These are phyloP conservation scores for Drosophila rhopaloa DNA, from an alignment of 1,140 invertebrate species.

Conservation along the genomic window DNA sequence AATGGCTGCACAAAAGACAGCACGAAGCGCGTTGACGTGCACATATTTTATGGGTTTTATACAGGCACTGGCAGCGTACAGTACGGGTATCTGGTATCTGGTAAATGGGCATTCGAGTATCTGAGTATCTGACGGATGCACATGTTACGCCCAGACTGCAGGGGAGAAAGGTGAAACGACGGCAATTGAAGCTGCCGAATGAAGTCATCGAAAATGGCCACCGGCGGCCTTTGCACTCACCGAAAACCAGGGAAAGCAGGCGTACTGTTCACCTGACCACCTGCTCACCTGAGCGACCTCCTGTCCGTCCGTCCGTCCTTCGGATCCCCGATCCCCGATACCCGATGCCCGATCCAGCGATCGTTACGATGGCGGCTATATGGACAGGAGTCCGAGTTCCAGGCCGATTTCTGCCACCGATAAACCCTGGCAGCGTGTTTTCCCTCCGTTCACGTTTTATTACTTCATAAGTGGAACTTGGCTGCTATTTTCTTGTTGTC, in stretches of 20 bases:
- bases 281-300: conserved; percentile 37
- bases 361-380: conserved; percentile 26
- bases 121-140: conserved; percentile 70
- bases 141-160: conserved; percentile 52
- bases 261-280: conserved; percentile 38
- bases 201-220: conserved; percentile 76
- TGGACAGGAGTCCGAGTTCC: conserved; percentile 17
- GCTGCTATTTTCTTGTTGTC: conserved; percentile 62
- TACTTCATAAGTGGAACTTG: conserved; percentile 81
- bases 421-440: conserved; percentile 58
- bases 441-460: conserved; percentile 63
- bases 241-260: conserved; percentile 34
- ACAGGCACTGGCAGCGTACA: conserved; percentile 28
- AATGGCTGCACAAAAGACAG: conserved; percentile 82
- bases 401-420: conserved; percentile 54
- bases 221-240: conserved; percentile 7
- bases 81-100: conserved; percentile 16
- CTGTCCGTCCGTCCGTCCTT: conserved; percentile 18
- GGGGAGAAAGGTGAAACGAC: conserved; percentile 56
- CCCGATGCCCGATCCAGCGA: conserved; percentile 50
- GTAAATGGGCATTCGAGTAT: conserved; percentile 17
- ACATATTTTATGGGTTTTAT: conserved; percentile 84
- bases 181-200: conserved; percentile 53
- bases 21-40: conserved; percentile 78
- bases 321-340: conserved; percentile 28